phyloP scores from a whole-genome alignment of 53 echinoderm and acorn worm genomes.

The Hippasteria phrygiana region DNA sequence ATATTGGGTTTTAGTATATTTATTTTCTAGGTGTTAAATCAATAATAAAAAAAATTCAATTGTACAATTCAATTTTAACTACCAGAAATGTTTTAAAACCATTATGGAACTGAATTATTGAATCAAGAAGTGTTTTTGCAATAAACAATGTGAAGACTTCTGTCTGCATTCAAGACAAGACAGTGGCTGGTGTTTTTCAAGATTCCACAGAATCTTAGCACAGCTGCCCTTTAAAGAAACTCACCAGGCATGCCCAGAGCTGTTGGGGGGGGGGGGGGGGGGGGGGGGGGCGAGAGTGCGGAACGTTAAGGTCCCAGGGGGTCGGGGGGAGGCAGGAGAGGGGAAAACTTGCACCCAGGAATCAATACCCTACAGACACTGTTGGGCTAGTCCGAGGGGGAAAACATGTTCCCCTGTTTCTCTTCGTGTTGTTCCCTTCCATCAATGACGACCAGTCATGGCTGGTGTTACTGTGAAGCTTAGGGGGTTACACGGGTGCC shows the following conservation, averaged over 20 bases:
- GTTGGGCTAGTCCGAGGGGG: conserved; percentile 25
- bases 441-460: conserved; percentile 18
- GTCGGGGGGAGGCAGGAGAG: too few relatives aligned
- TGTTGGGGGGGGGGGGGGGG: conserved; percentile 21
- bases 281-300: too few relatives aligned
- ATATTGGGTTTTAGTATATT: too few relatives aligned
- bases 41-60: too few relatives aligned
- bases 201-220: neutral
- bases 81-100: too few relatives aligned
- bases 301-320: neutral
- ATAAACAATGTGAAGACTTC: too few relatives aligned
- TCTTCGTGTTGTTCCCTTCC: neutral
- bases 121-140: too few relatives aligned
- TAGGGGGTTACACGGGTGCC: neutral
- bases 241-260: neutral
- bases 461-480: conserved; percentile 34
- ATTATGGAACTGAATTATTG: too few relatives aligned
- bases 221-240: conserved; percentile 58
- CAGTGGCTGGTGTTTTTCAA: neutral
- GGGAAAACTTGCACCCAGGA: conserved; percentile 12
- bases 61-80: too few relatives aligned
- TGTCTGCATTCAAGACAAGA: neutral
- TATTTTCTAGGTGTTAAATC: too few relatives aligned
- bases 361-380: conserved; percentile 45
- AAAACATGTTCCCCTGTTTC: neutral